phyloP scores from a whole-genome alignment of 2,888 invertebrate genomes.

The Drosophila robusta region DNA sequence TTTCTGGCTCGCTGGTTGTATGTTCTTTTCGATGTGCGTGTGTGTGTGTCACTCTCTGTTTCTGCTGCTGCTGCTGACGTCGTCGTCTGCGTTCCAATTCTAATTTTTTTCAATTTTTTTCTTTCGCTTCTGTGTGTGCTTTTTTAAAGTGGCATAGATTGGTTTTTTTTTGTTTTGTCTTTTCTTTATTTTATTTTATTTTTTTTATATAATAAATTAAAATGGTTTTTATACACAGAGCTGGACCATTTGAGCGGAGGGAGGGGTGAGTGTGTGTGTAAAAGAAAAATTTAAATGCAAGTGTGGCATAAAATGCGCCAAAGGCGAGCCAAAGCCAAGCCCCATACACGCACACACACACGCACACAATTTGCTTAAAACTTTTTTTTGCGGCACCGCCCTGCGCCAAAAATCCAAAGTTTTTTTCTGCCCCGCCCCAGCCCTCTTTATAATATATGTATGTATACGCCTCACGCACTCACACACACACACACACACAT shows the following conservation, averaged over 20 bases:
- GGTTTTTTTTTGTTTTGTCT: slow-evolving; percentile 6
- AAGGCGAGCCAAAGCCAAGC: slow-evolving; percentile 41
- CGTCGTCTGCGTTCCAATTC: slow-evolving; percentile 64
- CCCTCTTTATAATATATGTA: not conserved
- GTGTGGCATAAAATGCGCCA: slow-evolving; percentile 40
- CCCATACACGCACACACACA: slow-evolving; percentile 15
- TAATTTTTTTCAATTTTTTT: slow-evolving; percentile 47
- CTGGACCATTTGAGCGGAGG: slow-evolving; percentile 8
- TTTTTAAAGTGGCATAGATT: slow-evolving; percentile 66
- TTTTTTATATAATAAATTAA: slow-evolving; percentile 65
- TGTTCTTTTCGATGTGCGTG: slow-evolving; percentile 28
- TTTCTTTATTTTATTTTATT: slow-evolving; percentile 7
- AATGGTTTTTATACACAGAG: slow-evolving; percentile 54
- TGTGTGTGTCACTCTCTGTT: slow-evolving; percentile 35
- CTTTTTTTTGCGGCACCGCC: slow-evolving; percentile 47
- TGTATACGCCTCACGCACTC: not conserved
- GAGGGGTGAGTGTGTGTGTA: slow-evolving; percentile 14
- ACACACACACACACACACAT: slow-evolving; percentile 6
- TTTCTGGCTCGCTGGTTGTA: slow-evolving; percentile 10
- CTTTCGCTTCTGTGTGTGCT: slow-evolving; percentile 43
- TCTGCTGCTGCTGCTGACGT: slow-evolving; percentile 41
- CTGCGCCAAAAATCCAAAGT: slow-evolving; percentile 26
- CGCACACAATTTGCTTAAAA: slow-evolving; percentile 33
- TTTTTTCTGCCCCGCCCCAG: slow-evolving; percentile 3
- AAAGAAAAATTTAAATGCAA: slow-evolving; percentile 33